These are phyloP conservation scores for Sebastes goodei DNA, from an alignment of 2,797 vertebrate species.

Conservation along the genomic window DNA sequence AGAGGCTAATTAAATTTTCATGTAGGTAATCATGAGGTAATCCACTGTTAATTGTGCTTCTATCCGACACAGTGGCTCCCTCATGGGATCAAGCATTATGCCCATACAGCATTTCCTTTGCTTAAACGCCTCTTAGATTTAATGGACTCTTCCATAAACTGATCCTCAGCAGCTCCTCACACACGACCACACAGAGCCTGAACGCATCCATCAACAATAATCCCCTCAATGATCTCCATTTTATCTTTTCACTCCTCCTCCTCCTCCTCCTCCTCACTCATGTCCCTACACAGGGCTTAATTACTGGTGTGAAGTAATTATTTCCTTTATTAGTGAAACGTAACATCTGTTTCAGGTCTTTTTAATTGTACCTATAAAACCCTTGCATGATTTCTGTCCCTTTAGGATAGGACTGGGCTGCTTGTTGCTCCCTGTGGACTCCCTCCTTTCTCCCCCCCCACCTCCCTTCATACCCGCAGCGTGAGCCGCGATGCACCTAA, in stretches of 20 bases:
- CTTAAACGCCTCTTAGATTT: slow-evolving; percentile 80
- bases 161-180: slow-evolving; percentile 62
- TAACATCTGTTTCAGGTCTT: slow-evolving; percentile 87
- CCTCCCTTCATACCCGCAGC: slow-evolving; percentile 36
- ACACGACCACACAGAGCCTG: slow-evolving; percentile 68
- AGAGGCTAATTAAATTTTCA: slow-evolving; percentile 82
- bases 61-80: slow-evolving; percentile 58
- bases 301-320: slow-evolving; percentile 86
- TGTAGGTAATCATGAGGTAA: slow-evolving; percentile 75
- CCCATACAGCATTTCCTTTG: slow-evolving; percentile 74
- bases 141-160: slow-evolving; percentile 80
- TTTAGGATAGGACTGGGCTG: slow-evolving; percentile 80
- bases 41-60: slow-evolving; percentile 72
- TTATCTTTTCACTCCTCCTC: slow-evolving; percentile 71
- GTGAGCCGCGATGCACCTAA: slow-evolving; percentile 38
- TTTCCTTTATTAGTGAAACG: slow-evolving; percentile 84
- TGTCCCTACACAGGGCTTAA: slow-evolving; percentile 81
- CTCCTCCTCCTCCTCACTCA: slow-evolving; percentile 60
- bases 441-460: slow-evolving; percentile 44
- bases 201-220: slow-evolving; percentile 79
- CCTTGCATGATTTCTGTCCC: slow-evolving; percentile 82
- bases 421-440: slow-evolving; percentile 80
- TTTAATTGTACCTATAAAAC: slow-evolving; percentile 86
- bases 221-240: slow-evolving; percentile 80
- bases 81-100: slow-evolving; percentile 68